Conservation (phyloP, 2,888 invertebrate species). For the Mythimna impura region DNA sequence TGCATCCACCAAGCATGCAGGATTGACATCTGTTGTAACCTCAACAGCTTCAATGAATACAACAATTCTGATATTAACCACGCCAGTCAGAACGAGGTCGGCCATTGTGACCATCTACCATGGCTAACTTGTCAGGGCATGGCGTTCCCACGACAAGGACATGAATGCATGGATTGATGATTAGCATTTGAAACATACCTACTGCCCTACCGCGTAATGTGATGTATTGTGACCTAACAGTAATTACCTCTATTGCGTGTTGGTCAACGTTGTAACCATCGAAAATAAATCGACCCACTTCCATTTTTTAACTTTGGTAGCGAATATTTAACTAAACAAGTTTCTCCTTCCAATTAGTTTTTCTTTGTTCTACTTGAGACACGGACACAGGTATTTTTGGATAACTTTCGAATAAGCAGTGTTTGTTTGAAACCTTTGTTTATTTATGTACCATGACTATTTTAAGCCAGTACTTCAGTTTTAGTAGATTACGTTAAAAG, state of each 20-base stretch:
- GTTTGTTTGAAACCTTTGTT: slow-evolving; percentile 1
- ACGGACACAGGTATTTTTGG: background rate
- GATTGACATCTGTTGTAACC: slow-evolving; percentile 39
- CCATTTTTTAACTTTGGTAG: background rate
- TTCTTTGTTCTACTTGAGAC: slow-evolving; percentile 1
- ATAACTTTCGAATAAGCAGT: background rate
- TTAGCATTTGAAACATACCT: slow-evolving; percentile 58
- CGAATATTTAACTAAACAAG: slow-evolving; percentile 4
- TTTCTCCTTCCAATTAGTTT: slow-evolving; percentile 15
- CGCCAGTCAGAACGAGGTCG: slow-evolving; percentile 71
- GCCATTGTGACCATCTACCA: slow-evolving; percentile 71
- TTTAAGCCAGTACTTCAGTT: slow-evolving; percentile 14
- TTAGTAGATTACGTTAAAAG: slow-evolving; percentile 40
- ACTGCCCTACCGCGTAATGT: slow-evolving; percentile 31
- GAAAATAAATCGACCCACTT: slow-evolving; percentile 12
- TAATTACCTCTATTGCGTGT: slow-evolving; percentile 20
- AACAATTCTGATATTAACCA: slow-evolving; percentile 62
- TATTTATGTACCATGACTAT: slow-evolving; percentile 12
- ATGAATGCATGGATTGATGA: slow-evolving; percentile 55
- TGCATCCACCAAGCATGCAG: slow-evolving; percentile 12
- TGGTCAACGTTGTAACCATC: slow-evolving; percentile 7
- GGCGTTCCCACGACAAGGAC: slow-evolving; percentile 73
- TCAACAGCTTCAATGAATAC: slow-evolving; percentile 38
- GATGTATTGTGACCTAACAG: slow-evolving; percentile 31
- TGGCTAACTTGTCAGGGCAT: slow-evolving; percentile 68